phyloP scores from a whole-genome alignment of 2,113 vertebrate species.

The Erpornis zantholeuca region DNA sequence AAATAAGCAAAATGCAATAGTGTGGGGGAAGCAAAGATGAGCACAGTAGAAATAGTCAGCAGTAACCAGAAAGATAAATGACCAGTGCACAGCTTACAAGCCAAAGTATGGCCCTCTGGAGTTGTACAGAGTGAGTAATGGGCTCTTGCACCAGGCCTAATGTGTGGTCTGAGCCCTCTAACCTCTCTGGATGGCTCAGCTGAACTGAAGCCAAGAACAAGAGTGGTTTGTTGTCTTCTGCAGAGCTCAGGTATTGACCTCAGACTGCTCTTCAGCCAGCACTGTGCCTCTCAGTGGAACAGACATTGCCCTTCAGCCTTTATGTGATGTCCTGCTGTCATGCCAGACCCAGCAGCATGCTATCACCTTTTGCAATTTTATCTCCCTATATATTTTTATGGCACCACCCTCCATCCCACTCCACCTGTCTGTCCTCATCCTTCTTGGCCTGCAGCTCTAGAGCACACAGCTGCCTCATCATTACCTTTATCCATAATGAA shows the following conservation, averaged over 20 bases:
- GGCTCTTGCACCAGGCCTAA: neutral
- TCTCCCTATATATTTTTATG: neutral
- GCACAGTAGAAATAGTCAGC: neutral
- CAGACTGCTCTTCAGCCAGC: neutral
- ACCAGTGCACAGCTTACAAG: neutral
- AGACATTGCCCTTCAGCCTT: neutral
- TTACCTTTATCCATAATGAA: neutral
- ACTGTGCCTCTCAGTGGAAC: accelerated
- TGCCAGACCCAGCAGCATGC: neutral
- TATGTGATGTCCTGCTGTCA: neutral
- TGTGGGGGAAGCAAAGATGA: neutral
- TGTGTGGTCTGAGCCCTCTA: neutral
- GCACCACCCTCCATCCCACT: neutral
- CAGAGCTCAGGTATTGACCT: neutral
- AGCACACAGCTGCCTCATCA: neutral
- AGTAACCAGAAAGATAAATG: neutral
- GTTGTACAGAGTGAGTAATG: neutral
- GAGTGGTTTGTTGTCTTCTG: neutral
- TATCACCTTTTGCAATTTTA: neutral
- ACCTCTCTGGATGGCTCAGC: neutral
- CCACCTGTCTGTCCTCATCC: neutral
- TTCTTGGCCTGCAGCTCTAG: neutral
- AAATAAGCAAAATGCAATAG: neutral
- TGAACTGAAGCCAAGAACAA: neutral
- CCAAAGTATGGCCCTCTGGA: neutral